These are phyloP conservation scores for Seriola aureovittata DNA, from an alignment of 2,113 vertebrate genomes.

Conservation along the genomic window DNA sequence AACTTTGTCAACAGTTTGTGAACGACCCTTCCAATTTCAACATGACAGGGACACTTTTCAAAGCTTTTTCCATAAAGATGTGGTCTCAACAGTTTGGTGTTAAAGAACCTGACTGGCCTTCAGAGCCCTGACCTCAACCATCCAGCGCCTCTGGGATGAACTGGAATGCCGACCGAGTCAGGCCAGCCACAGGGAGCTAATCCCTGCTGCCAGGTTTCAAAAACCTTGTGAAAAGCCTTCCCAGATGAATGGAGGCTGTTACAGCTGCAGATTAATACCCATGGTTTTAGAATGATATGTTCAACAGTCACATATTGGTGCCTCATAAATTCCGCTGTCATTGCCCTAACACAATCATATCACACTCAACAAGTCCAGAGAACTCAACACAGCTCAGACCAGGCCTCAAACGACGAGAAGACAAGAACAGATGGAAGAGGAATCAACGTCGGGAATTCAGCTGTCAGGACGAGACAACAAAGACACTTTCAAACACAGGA, in stretches of 20 bases:
- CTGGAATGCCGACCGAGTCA: not conserved
- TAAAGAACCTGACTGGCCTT: not conserved
- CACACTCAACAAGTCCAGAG: not conserved
- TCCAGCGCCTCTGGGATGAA: not conserved
- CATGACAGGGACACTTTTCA: not conserved
- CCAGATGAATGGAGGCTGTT: too few relatives aligned
- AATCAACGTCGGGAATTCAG: slow-evolving; percentile 9
- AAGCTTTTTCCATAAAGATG: not conserved
- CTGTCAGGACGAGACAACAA: slow-evolving; percentile 14
- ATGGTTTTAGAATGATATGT: not conserved
- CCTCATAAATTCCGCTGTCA: not conserved
- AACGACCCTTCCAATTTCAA: too few relatives aligned
- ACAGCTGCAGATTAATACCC: not conserved
- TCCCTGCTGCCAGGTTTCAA: too few relatives aligned
- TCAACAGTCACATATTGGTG: not conserved
- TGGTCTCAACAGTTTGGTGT: not conserved
- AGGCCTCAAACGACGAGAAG: not conserved
- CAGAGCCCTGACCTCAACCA: too few relatives aligned
- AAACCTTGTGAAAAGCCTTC: too few relatives aligned
- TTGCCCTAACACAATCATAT: not conserved
- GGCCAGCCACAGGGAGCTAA: not conserved
- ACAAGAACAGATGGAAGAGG: not conserved
- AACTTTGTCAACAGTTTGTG: not conserved
- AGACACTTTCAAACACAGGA: slow-evolving; percentile 23
- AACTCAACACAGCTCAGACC: not conserved